Evolutionary conservation across 2,113 vertebrate species (phyloP).

Genomic region (Pterocles orientalis): DNA sequence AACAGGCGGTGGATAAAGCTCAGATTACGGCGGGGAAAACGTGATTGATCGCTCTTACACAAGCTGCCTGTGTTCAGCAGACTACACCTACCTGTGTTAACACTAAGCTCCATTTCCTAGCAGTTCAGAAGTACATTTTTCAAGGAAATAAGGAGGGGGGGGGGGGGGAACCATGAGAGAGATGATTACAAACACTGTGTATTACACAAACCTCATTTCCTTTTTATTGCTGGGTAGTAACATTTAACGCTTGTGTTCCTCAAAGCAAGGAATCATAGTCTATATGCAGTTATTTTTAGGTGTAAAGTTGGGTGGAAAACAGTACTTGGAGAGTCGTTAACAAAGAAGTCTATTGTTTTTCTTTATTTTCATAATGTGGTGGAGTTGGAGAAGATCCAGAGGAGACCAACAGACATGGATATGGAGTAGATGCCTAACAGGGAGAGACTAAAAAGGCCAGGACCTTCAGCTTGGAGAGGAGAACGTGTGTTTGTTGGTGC

Average conservation of each 20-base stretch:
- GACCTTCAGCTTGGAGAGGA: not conserved
- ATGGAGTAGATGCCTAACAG: not conserved
- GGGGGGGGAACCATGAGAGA: fast-evolving
- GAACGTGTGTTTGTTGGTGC: not conserved
- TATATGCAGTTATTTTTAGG: not conserved
- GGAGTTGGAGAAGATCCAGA: not conserved
- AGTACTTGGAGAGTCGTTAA: not conserved
- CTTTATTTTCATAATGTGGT: not conserved
- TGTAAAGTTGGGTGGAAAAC: not conserved
- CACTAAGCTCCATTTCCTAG: not conserved
- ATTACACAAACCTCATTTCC: not conserved
- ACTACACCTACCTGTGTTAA: too few species aligned
- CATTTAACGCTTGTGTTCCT: not conserved
- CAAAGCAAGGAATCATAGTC: not conserved
- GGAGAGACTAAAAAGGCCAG: not conserved
- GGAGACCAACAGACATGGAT: not conserved
- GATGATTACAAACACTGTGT: not conserved
- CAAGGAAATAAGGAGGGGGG: not conserved
- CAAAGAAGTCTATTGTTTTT: not conserved
- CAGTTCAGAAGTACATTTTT: not conserved
- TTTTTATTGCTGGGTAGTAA: not conserved
- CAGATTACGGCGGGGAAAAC: too few species aligned
- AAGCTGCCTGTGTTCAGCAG: not conserved
- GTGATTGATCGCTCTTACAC: not conserved
- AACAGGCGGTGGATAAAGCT: not conserved